Conservation (phyloP, 1,140 invertebrate species). For the Varroa destructor region DNA sequence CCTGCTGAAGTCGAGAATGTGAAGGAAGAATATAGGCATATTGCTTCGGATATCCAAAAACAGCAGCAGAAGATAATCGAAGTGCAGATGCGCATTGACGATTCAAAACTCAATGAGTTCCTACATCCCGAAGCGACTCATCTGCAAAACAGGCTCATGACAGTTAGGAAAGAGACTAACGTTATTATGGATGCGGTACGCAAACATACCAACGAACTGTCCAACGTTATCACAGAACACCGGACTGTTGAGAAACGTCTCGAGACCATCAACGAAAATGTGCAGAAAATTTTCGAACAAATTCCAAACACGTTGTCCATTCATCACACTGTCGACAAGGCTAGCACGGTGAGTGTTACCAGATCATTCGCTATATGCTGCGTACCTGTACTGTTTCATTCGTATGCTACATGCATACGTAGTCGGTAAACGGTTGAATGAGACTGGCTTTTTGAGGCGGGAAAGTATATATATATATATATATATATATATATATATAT, state of each 20-base stretch:
- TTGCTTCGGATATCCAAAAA: conserved; percentile 31
- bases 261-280: neutral
- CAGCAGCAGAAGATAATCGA: conserved; percentile 27
- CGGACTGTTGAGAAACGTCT: conserved; percentile 8
- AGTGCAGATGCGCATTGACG: conserved; percentile 13
- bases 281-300: conserved; percentile 24
- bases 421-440: too few relatives aligned
- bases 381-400: neutral
- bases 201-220: conserved; percentile 15
- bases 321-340: neutral
- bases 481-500: too few relatives aligned
- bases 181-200: conserved; percentile 2
- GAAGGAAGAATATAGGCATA: conserved; percentile 30
- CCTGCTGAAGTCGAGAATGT: conserved; percentile 27
- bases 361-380: neutral
- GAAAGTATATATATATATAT: too few relatives aligned
- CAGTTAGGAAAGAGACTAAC: conserved; percentile 14
- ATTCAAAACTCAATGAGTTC: conserved; percentile 17
- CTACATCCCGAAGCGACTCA: conserved; percentile 18
- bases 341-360: neutral
- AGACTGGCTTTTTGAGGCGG: too few relatives aligned
- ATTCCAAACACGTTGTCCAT: conserved; percentile 3
- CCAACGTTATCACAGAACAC: conserved; percentile 3
- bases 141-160: conserved; percentile 2
- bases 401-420: neutral